Evolutionary conservation across 2,113 vertebrate species (phyloP), one percentile per base, ranked within the genome.

Genomic region (Podilymbus podiceps): DNA sequence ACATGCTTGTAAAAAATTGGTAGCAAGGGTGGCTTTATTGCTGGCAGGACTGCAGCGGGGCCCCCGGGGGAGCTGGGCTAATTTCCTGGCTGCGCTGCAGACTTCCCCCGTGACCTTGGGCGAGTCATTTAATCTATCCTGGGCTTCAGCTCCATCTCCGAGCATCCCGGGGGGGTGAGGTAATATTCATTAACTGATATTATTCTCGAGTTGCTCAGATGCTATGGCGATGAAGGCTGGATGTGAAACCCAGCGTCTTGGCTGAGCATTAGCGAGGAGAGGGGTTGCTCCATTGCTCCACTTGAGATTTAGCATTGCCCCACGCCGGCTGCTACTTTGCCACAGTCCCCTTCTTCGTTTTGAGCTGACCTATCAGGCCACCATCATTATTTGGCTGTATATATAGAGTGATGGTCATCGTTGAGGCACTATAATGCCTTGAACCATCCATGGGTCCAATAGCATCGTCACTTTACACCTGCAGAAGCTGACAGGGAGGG

Each of bases 121-220:
- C 35, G 14, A 96, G 96, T 97, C 93, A 92, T 93, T 96, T 96
- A 95, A 96, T 96, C 95, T 97, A 78, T 94, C 95, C 90, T 83
- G 85, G 95, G 90, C 83, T 95, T 96, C 33, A 1, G 44, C 92
- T 96, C 92, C 93, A 92, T 95, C 96, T 96, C 96, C 0, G 11
- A 94, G 90, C 92, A 89, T 95, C 96, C 93, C 58, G 1, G 47
- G 63, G 47, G 92, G 79, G 82, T 94, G 93, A 96, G 93, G 90
- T 94, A 96, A 97, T 96, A 96, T 96, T 95, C 96, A 96, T 97
- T 95, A 96, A 92, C 90, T 88, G 90, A 86, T 90, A 87, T 89
- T 92, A 92, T 93, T 93, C 94, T 96, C 12, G 72, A 94, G 90
- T 88, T 93, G 92, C 92, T 96, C 85, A 93, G 88, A 93, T 91